Evolutionary conservation across 2,113 vertebrate species (phyloP).

Genomic region (Rhinogobius similis): DNA sequence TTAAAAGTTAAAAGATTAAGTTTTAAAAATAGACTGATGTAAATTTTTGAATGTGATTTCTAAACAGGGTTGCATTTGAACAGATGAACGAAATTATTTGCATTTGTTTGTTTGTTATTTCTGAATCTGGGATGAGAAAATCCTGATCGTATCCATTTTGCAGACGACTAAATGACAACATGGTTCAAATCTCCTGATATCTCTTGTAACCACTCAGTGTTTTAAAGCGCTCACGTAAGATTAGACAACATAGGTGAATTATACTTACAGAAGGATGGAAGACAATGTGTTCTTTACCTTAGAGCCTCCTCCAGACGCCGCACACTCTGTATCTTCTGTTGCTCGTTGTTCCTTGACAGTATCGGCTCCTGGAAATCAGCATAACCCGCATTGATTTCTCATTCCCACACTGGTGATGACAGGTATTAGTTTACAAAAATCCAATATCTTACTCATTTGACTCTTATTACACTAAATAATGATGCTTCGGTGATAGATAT

Average conservation of each 20-base stretch:
- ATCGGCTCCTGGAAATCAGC: conserved; percentile 26
- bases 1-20: no score
- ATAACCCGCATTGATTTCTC: conserved; percentile 28
- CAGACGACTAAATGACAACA: background rate
- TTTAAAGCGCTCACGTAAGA: background rate
- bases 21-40: no score
- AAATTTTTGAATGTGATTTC: no score
- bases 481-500: background rate
- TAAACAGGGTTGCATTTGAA: no score
- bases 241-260: background rate
- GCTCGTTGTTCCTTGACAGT: conserved; percentile 10
- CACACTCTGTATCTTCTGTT: conserved; percentile 11
- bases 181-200: background rate
- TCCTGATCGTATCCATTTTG: no score
- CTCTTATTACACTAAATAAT: background rate
- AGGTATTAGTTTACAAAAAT: conserved; percentile 21
- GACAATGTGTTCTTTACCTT: background rate
- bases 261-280: background rate
- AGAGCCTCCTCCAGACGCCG: background rate
- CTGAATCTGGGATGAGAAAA: no score
- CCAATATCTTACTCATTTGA: conserved; percentile 7
- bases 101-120: no score
- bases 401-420: conserved; percentile 30
- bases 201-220: background rate
- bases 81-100: no score